Conservation (phyloP, 1,140 invertebrate species). For the Lepidotrigona ventralis region DNA sequence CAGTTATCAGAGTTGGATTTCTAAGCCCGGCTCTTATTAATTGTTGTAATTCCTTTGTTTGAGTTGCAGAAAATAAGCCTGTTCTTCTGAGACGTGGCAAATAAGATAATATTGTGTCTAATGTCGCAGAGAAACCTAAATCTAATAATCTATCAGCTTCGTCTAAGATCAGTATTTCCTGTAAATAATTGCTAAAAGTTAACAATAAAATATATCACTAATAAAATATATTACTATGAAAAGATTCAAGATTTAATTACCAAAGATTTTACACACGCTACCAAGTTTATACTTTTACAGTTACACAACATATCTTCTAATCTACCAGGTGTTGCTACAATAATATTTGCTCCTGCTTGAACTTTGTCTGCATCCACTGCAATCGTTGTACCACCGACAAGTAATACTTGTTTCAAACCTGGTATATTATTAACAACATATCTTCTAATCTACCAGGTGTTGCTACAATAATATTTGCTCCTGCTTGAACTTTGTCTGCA, state of each 20-base stretch:
- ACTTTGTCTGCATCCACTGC: constrained; percentile 87
- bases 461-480: constrained; percentile 93
- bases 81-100: constrained; percentile 96
- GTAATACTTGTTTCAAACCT: constrained; percentile 81
- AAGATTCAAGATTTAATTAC: constrained; percentile 77
- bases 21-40: constrained; percentile 95
- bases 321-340: constrained; percentile 95
- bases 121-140: constrained; percentile 92
- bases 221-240: not conserved
- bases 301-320: constrained; percentile 92
- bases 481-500: constrained; percentile 85
- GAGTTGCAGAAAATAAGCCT: constrained; percentile 98
- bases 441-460: constrained; percentile 97
- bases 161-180: constrained; percentile 97
- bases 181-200: constrained; percentile 3
- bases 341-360: constrained; percentile 89
- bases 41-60: constrained; percentile 96
- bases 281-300: constrained; percentile 84
- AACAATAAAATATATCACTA: not conserved
- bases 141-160: constrained; percentile 98
- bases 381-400: constrained; percentile 91
- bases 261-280: constrained; percentile 85
- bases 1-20: constrained; percentile 95
- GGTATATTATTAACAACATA: too few relatives aligned
- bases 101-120: constrained; percentile 94